A percentile compares a stretch with the other conserved stretches of the same genome.
phyloP scores from a whole-genome alignment of 2,797 vertebrate species.

The Brotula barbata region DNA sequence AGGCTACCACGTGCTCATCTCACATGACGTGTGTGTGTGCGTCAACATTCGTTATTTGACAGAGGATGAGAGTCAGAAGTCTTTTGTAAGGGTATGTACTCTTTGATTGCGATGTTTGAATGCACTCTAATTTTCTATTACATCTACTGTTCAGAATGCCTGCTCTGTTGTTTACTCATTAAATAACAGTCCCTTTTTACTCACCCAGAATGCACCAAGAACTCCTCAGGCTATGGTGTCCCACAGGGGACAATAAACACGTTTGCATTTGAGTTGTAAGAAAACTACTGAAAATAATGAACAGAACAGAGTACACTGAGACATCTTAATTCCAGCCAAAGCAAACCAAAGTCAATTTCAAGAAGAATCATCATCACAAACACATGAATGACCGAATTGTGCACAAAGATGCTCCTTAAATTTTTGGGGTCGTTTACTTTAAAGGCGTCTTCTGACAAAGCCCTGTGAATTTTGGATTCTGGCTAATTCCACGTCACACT shows the following conservation, averaged over 20 bases:
- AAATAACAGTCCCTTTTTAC: neutral
- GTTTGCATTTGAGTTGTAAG: neutral
- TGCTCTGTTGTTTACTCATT: neutral
- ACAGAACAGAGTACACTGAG: neutral
- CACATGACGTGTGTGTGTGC: constrained; percentile 6
- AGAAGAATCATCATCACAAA: no score
- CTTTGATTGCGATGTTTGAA: no score
- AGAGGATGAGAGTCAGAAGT: constrained; percentile 10
- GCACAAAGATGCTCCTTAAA: neutral
- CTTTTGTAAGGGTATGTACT: no score
- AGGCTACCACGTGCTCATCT: constrained; percentile 20
- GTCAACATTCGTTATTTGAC: constrained; percentile 23
- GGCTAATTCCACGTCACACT: constrained; percentile 9
- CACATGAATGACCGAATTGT: no score
- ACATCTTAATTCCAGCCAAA: no score
- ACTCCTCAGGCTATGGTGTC: neutral
- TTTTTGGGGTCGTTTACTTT: neutral
- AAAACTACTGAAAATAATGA: no score
- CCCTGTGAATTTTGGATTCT: neutral
- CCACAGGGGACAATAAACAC: neutral
- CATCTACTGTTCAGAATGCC: neutral
- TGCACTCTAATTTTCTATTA: no score
- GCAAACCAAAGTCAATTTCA: no score
- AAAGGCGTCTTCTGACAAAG: neutral
- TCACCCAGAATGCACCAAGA: neutral